These are phyloP conservation scores for Ferrisia virgata DNA, from an alignment of 2,888 invertebrate genomes.

Conservation along the genomic window DNA sequence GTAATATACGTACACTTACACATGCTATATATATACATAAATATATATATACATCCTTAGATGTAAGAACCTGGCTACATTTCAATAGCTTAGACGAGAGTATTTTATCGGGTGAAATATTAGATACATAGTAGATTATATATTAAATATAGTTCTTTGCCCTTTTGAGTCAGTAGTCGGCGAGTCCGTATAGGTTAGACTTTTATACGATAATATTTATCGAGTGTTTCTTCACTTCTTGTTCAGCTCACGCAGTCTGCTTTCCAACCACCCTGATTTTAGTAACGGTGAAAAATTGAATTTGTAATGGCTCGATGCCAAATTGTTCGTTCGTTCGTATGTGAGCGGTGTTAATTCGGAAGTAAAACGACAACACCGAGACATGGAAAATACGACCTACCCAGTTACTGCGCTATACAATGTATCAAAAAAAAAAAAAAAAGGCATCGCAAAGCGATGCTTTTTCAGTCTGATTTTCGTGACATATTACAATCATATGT, in stretches of 20 bases:
- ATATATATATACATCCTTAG: no score
- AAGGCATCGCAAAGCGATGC: no score
- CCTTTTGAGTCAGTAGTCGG: background rate
- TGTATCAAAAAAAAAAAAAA: no score
- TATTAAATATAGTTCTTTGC: constrained; percentile 4
- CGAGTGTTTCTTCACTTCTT: background rate
- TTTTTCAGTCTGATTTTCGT: no score
- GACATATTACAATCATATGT: no score
- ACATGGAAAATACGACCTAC: background rate
- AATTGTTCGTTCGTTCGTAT: background rate
- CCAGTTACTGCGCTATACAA: no score
- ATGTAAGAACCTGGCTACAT: background rate
- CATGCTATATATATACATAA: no score
- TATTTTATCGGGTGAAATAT: background rate
- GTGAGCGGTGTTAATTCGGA: background rate
- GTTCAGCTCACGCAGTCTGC: background rate
- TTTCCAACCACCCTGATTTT: background rate
- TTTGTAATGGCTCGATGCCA: background rate
- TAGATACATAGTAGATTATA: background rate
- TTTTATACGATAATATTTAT: background rate
- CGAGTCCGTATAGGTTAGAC: background rate
- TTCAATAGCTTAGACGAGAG: background rate
- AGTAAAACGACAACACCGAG: background rate
- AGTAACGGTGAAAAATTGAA: constrained; percentile 1
- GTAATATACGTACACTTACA: no score